A percentile compares a stretch with the other conserved stretches of the same genome.
phyloP scores from a whole-genome alignment of 2,888 invertebrate species.

The Polymixis flavicincta region DNA sequence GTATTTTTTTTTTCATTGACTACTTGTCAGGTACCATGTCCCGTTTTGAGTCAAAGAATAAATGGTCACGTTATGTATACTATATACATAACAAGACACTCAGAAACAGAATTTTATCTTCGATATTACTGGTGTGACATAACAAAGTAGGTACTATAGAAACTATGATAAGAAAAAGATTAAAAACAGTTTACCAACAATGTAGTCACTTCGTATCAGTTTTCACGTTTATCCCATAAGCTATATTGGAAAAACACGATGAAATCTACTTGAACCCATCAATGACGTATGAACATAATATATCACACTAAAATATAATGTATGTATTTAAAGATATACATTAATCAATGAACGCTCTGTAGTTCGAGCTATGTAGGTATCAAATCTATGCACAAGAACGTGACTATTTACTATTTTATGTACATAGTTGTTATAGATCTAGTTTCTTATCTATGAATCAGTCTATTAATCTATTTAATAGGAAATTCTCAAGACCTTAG shows the following conservation, averaged over 20 bases:
- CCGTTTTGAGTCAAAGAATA: no score
- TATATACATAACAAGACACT: not conserved
- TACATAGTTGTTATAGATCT: slow-evolving; percentile 40
- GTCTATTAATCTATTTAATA: slow-evolving; percentile 48
- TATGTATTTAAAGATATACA: not conserved
- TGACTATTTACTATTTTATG: slow-evolving; percentile 56
- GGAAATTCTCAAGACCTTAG: slow-evolving; percentile 43
- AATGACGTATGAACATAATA: slow-evolving; percentile 2
- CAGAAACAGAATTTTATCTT: slow-evolving; percentile 3
- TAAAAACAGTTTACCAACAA: slow-evolving; percentile 39
- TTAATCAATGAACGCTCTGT: slow-evolving; percentile 9
- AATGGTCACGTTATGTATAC: no score
- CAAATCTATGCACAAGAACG: slow-evolving; percentile 47
- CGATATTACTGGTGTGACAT: slow-evolving; percentile 3
- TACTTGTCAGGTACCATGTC: no score
- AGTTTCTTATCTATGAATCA: slow-evolving; percentile 56
- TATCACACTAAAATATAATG: not conserved
- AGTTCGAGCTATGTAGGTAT: not conserved
- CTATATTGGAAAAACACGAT: slow-evolving; percentile 45
- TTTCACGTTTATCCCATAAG: slow-evolving; percentile 31
- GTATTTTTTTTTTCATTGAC: no score
- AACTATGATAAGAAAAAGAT: slow-evolving; percentile 26
- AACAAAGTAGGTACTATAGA: slow-evolving; percentile 29
- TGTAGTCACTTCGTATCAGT: not conserved
- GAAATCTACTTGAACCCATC: slow-evolving; percentile 1